A percentile compares a stretch with the other conserved stretches of the same genome.
phyloP scores from a whole-genome alignment of 2,113 vertebrate genomes.

The Diadophis punctatus region DNA sequence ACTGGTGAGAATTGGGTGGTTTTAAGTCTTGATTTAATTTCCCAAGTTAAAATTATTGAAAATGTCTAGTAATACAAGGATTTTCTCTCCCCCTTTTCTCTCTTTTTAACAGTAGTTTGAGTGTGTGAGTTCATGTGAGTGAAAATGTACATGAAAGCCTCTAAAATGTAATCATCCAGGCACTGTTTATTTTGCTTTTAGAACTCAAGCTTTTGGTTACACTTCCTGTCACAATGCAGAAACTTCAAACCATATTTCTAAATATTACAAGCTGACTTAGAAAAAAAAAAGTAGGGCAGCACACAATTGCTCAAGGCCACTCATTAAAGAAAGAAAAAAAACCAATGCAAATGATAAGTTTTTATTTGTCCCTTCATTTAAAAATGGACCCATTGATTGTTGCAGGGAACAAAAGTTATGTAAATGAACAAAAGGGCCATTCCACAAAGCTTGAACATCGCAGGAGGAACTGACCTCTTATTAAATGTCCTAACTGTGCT shows the following conservation, averaged over 20 bases:
- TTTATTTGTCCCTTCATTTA: neutral
- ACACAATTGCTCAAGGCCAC: neutral
- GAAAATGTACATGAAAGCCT: slow-evolving; percentile 9
- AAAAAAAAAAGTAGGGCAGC: slow-evolving; percentile 14
- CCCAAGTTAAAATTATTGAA: neutral
- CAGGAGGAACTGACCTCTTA: neutral
- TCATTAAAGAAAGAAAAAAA: slow-evolving; percentile 28
- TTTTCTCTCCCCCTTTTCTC: neutral
- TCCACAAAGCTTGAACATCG: neutral
- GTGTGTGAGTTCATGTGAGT: neutral
- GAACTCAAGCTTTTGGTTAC: slow-evolving; percentile 10
- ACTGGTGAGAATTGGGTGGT: neutral
- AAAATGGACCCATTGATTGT: neutral
- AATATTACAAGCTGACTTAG: slow-evolving; percentile 6
- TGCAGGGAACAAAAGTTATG: neutral
- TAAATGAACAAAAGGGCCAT: neutral
- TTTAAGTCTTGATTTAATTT: slow-evolving; percentile 5
- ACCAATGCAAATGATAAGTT: neutral
- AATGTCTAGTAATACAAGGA: neutral
- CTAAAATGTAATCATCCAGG: slow-evolving; percentile 17
- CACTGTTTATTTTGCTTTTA: slow-evolving; percentile 32
- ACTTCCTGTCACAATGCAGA: slow-evolving; percentile 26
- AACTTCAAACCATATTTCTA: slow-evolving; percentile 12
- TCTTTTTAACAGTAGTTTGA: neutral
- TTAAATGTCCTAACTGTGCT: neutral